Evolutionary conservation across 2,888 invertebrate genomes (phyloP), one percentile per base, ranked within the genome.

Genomic region (Chrysodeixis includens): DNA sequence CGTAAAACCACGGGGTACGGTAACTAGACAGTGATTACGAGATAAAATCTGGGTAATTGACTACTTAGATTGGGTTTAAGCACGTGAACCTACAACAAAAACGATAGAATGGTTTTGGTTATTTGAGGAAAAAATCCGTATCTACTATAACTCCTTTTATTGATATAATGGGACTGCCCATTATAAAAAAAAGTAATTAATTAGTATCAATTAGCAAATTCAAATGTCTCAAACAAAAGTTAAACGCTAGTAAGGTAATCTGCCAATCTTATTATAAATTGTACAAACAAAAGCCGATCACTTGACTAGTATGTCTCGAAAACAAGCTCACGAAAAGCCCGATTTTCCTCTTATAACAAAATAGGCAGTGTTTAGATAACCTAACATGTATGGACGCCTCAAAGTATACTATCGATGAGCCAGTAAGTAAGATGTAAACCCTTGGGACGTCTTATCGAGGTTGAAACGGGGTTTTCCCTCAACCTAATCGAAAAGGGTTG

Each of bases 1-100:
- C 62, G 62, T 74, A 71, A 72, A 77, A 69, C 69, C 62, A 65
- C 64, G 67, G 69, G 64, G 67, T 64, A 73, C 56, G 32, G 59
- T 64, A 46, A 62, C 62, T 56, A 66, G 66, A 78, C 66, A 51
- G 49, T 63, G 70, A 70, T 71, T 68, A 66, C 56, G 68, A 66
- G 71, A 60, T 62, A 44, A 66, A 58, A 70, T 54, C 68, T 57
- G 49, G n/a, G 56, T 56, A 30, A 54, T 16, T 30, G 12, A 16
- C 44, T 66, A 61, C 75, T 73, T 68, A 58, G 16, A 56, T 56
- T 35, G 12, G 40, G n/a, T 40, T 40, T n/a, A n/a, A 40, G n/a
- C 35, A 35, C 16, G 46, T 9, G 0, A 18, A 26, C 26, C 26
- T 6, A 26, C 26, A 26, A 6, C 26, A 26, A 26, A 26, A 26